phyloP scores from a whole-genome alignment of 2,113 vertebrate species.

The Sitta europaea region DNA sequence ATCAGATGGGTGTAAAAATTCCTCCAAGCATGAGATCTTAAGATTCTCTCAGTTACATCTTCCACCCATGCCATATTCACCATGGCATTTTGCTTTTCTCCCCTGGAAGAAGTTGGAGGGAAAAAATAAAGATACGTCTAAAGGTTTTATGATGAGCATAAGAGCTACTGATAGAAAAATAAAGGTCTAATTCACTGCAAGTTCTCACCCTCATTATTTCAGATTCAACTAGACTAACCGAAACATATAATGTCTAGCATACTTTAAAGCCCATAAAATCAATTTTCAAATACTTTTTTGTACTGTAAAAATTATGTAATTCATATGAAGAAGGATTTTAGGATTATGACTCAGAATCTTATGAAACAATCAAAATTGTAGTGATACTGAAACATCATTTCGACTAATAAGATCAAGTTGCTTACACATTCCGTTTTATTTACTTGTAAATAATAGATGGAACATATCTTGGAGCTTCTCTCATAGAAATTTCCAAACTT shows the following conservation, averaged over 20 bases:
- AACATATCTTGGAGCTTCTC: neutral
- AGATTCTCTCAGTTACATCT: neutral
- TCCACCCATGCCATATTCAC: neutral
- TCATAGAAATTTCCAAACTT: neutral
- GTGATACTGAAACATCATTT: neutral
- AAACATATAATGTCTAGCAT: neutral
- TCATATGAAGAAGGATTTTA: neutral
- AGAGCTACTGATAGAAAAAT: neutral
- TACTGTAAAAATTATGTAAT: neutral
- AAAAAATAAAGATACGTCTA: neutral
- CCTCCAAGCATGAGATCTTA: neutral
- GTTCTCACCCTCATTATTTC: neutral
- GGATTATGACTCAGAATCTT: neutral
- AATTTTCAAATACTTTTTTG: neutral
- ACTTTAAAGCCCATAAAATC: neutral
- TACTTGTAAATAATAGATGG: neutral
- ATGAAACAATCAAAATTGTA: neutral
- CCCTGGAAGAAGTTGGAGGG: neutral
- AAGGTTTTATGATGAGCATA: neutral
- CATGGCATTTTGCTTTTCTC: neutral
- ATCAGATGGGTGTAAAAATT: neutral
- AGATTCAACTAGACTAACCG: neutral
- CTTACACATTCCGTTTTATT: neutral
- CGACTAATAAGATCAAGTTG: conserved; percentile 3
- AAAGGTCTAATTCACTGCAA: neutral